A percentile compares a stretch with the other conserved stretches of the same genome.
These are phyloP conservation scores for Synanthedon formicaeformis DNA, from an alignment of 2,888 invertebrate species.

Conservation along the genomic window DNA sequence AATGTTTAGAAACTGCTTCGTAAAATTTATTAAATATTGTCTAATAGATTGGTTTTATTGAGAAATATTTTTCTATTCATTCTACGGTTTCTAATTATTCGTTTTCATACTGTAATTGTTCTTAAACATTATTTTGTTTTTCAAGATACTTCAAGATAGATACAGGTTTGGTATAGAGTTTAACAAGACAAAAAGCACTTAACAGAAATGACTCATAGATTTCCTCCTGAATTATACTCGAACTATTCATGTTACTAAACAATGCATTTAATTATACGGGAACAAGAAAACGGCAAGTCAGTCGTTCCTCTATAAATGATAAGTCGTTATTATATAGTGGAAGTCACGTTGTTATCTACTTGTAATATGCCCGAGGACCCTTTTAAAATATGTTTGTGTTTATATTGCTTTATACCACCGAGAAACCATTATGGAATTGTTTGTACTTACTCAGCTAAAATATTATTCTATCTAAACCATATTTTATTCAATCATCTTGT, in stretches of 20 bases:
- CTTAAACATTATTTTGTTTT: no score
- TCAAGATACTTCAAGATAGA: no score
- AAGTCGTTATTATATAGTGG: constrained; percentile 26
- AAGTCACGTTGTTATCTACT: constrained; percentile 18
- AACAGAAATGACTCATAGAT: constrained; percentile 30
- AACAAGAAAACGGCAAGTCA: constrained; percentile 22
- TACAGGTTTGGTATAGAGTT: no score
- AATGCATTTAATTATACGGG: constrained; percentile 37
- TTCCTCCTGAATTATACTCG: constrained; percentile 20
- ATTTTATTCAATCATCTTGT: no score
- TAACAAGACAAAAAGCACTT: constrained; percentile 9
- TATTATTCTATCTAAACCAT: no score
- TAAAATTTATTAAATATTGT: constrained; percentile 3
- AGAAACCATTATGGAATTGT: no score
- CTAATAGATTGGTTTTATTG: no score
- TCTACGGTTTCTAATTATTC: no score
- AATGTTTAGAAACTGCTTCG: constrained; percentile 10
- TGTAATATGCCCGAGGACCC: neutral
- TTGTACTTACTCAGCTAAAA: no score
- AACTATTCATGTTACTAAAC: constrained; percentile 31
- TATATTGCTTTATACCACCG: no score
- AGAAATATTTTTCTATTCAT: no score
- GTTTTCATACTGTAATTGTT: no score
- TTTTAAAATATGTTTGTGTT: neutral
- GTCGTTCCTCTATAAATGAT: constrained; percentile 22